Conservation (phyloP, 2,797 vertebrate species). For the Ciconia nigra region DNA sequence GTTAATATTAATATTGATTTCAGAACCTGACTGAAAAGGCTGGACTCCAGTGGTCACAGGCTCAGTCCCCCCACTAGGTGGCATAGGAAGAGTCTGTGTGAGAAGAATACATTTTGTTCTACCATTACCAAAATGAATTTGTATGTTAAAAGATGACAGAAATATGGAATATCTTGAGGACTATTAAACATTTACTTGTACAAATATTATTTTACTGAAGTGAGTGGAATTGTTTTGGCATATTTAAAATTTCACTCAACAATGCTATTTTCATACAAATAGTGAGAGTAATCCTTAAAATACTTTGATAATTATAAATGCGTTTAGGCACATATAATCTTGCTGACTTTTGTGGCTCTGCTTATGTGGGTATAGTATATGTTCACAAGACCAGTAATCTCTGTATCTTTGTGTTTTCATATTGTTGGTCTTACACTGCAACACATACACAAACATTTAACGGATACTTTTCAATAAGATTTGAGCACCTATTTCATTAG, state of each 20-base stretch:
- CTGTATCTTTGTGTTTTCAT: background rate
- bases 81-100: background rate
- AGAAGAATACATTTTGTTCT: background rate
- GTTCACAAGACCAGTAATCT: background rate
- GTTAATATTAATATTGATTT: background rate
- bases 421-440: background rate
- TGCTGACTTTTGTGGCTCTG: background rate
- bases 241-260: background rate
- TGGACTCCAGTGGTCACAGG: background rate
- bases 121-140: background rate
- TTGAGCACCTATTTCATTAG: background rate
- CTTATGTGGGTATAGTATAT: background rate
- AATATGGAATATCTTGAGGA: background rate
- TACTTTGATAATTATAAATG: background rate
- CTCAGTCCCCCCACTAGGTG: slow-evolving; percentile 28
- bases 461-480: background rate
- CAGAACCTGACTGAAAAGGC: background rate
- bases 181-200: background rate
- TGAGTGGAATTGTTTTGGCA: background rate
- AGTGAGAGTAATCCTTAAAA: background rate
- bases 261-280: background rate
- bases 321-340: background rate
- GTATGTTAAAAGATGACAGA: background rate
- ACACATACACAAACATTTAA: background rate
- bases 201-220: background rate